Base-by-base conservation (phyloP, 1,140 invertebrate species). In the Neocloeon triangulifer region DNA sequence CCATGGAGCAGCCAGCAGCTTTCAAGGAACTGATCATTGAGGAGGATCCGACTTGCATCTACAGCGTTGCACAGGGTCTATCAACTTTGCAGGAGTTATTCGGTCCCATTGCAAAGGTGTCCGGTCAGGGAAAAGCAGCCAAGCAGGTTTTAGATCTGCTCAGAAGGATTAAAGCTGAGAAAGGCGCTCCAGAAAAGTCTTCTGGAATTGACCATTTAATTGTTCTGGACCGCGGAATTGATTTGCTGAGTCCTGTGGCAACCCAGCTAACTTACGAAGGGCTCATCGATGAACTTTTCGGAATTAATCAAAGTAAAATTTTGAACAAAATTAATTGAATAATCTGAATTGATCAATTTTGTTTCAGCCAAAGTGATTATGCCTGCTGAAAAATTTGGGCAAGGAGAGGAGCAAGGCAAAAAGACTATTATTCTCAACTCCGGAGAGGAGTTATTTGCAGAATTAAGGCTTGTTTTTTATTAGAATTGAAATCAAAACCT, bases 201-300 rank as follows among this genome's bases (percentile, higher is more conserved):
- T 57, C 67, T 8, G 61, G 68, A 41, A 89, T 95, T 17, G 85
- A 95, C 49, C 79, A 81, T 50, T 58, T 98, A 6, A 56, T 97
- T 13, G 47, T 95, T 10, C 51, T 95, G 1, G 89, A 95, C 58
- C 59, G 92, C 19, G 71, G 70, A 30, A 66, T 95, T 10, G 94
- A 99, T 61, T 66, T 94, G 30, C 62, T 97, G 5, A 84, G 84
- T 19, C 82, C 89, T 3, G 55, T 98, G 37, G 69, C 84, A 2
- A 94, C 85, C 1, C 94, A 98, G 45, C 62, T 96, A 12, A 97
- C 91, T 1, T 98, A 97, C 49, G 91, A 97, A 57, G 94, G 91
- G 12, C 58, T 97, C 8, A 86, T 98, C 41, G 94, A 94, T 59
- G 80, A 86, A 58, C 66, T 82, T 39, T 88, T 75, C 56, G 66